These are phyloP conservation scores for Heliconius himera DNA, from an alignment of 1,140 invertebrate genomes.

Conservation along the genomic window DNA sequence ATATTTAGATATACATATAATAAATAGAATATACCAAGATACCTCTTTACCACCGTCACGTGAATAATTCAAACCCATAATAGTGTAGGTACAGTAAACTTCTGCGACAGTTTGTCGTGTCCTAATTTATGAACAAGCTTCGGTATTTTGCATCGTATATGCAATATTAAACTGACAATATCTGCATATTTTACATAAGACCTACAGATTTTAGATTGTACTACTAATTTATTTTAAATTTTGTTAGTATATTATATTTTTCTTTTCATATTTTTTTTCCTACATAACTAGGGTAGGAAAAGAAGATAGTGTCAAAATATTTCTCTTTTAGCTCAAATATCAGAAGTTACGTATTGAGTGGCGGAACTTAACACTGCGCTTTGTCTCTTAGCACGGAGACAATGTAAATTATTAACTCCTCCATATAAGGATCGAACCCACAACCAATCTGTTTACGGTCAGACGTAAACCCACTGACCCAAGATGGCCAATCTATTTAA, in stretches of 20 bases:
- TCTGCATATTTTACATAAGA: slow-evolving; percentile 8
- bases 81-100: slow-evolving; percentile 6
- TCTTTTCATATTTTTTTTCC: no score
- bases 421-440: no score
- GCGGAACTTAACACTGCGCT: not conserved
- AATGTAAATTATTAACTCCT: no score
- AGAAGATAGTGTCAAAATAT: no score
- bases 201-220: not conserved
- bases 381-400: no score
- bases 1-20: no score
- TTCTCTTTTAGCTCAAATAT: no score
- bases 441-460: no score
- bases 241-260: no score
- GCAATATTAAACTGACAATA: slow-evolving; percentile 10
- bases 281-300: no score
- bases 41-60: not conserved
- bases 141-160: slow-evolving; percentile 11
- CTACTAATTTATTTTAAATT: not conserved
- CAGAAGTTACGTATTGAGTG: not conserved
- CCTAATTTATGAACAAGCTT: slow-evolving; percentile 11
- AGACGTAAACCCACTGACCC: no score
- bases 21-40: not conserved
- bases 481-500: no score
- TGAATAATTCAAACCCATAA: not conserved
- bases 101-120: slow-evolving; percentile 13